Evolutionary conservation across 2,113 vertebrate species (phyloP), one percentile per base, ranked within the genome.

Genomic region (Sinocyclocheilus anophthalmus): DNA sequence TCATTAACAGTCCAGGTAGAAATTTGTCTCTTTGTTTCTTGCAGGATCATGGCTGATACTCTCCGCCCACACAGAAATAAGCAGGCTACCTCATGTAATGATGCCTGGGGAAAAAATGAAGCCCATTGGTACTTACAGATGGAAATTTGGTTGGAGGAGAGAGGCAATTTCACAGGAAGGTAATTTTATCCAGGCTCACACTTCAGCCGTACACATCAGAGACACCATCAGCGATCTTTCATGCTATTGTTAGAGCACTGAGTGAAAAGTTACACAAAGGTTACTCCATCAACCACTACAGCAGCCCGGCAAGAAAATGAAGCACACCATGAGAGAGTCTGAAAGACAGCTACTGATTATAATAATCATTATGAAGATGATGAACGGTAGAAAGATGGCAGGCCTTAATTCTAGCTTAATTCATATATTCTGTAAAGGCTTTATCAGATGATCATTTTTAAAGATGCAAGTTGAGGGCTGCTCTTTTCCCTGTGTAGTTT

Each of bases 131-230:
- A 92, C 79, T 89, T 87, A 87, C 88, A 86, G 61, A 72, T 83
- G 84, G 87, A 85, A 91, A 93, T 93, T 87, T 92, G 86, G 91
- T 94, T 93, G 88, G 89, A 93, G 92, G 92, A 90, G 82, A 86
- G 50, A 88, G 86, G 91, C 92, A 91, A 93, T 92, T 87, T 90
- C 89, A 91, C 87, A 92, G 89, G 91, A 93, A 93, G 92, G 92
- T 92, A 59, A 94, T 93, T 91, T 94, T 90, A 92, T 92, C 89
- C 87, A 86, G 89, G 87, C 90, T 88, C 88, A 86, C 92, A 91
- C 90, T 92, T 91, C 78, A 86, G 88, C 89, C 81, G 86, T 89
- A 78, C 89, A 91, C 89, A 90, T 92, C 91, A 90, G 89, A 91
- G 84, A 88, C 88, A 76, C 77, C 86, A 90, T 92, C 89, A 87